Conservation (phyloP, 2,797 vertebrate genomes). For the Myripristis murdjan region DNA sequence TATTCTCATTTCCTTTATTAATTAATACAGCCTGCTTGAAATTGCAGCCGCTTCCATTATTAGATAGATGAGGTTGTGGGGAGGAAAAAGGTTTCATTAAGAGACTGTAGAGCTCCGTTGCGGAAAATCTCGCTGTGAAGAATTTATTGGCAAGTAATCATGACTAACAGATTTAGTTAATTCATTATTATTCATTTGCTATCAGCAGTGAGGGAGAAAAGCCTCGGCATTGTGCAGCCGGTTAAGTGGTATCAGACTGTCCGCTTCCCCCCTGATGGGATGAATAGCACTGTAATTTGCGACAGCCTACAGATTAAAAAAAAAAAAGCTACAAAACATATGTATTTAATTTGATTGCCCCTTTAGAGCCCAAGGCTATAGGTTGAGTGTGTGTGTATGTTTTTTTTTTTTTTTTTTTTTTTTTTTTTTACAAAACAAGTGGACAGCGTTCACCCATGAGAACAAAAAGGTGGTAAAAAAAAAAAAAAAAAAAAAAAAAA, state of each 20-base stretch:
- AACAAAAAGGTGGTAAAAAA: too few species aligned
- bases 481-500: too few species aligned
- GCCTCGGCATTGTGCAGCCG: background rate
- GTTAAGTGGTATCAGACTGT: background rate
- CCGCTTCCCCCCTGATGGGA: background rate
- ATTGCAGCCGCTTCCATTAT: background rate
- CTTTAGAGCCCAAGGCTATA: too few species aligned
- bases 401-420: too few species aligned
- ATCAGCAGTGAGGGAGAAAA: background rate
- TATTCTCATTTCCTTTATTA: background rate
- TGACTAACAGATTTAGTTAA: slow-evolving; percentile 6
- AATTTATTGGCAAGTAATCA: background rate
- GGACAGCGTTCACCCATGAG: too few species aligned
- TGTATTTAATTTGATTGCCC: too few species aligned
- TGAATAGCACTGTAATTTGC: background rate
- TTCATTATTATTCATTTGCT: background rate
- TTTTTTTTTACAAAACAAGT: too few species aligned
- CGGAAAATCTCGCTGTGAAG: background rate
- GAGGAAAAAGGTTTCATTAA: too few species aligned
- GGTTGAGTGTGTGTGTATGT: too few species aligned
- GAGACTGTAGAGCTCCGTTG: slow-evolving; percentile 2
- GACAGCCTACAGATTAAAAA: background rate
- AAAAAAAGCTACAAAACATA: background rate
- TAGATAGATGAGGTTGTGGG: background rate
- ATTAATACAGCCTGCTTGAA: background rate